A percentile compares a stretch with the other conserved stretches of the same genome.
phyloP scores from a whole-genome alignment of 2,888 invertebrate genomes.

The Tetropium fuscum region DNA sequence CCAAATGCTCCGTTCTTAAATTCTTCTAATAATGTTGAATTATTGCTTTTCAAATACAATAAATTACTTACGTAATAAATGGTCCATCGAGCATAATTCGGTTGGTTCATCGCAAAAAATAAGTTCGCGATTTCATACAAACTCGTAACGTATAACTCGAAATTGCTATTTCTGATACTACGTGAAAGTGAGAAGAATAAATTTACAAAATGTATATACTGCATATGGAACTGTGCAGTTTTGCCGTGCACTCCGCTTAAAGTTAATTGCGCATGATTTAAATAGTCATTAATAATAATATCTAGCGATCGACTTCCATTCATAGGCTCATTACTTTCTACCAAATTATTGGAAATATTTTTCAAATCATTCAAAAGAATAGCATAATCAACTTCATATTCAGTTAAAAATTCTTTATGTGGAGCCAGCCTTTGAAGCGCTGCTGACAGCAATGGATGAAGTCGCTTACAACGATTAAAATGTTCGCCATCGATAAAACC shows the following conservation, averaged over 20 bases:
- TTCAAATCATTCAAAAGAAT: too few species aligned
- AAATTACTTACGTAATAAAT: slow-evolving; percentile 22
- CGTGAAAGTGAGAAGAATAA: slow-evolving; percentile 19
- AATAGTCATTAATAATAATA: too few species aligned
- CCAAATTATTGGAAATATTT: too few species aligned
- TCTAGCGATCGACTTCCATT: too few species aligned
- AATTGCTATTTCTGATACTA: slow-evolving; percentile 8
- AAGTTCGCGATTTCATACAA: slow-evolving; percentile 12
- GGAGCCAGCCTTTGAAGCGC: slow-evolving; percentile 45
- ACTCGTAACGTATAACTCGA: slow-evolving; percentile 6
- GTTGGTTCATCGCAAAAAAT: slow-evolving; percentile 24
- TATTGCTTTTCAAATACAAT: too few species aligned
- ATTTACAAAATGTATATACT: slow-evolving; percentile 24
- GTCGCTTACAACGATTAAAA: slow-evolving; percentile 36
- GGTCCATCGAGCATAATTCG: slow-evolving; percentile 26
- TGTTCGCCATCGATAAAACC: slow-evolving; percentile 36
- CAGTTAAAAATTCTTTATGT: too few species aligned
- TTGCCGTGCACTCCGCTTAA: slow-evolving; percentile 42
- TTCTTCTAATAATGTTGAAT: too few species aligned
- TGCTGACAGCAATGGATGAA: slow-evolving; percentile 40
- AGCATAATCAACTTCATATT: too few species aligned
- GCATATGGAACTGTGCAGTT: slow-evolving; percentile 38
- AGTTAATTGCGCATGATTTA: slow-evolving; percentile 37
- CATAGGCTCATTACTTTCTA: too few species aligned
- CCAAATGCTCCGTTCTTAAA: slow-evolving; percentile 29